These are phyloP conservation scores for Dicrurus megarhynchus DNA, from an alignment of 2,113 vertebrate genomes.

Conservation along the genomic window DNA sequence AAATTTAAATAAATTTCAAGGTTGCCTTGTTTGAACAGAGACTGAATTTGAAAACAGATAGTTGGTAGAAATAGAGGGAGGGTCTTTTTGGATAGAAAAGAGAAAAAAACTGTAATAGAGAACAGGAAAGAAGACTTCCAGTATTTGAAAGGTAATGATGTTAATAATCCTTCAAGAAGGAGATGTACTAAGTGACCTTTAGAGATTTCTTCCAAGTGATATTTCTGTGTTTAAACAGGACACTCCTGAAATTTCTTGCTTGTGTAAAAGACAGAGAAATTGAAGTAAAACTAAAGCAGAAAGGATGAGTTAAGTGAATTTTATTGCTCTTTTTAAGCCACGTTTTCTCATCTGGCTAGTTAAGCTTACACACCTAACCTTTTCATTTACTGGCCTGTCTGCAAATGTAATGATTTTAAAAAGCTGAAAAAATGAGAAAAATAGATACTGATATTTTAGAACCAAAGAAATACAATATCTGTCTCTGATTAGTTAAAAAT, in stretches of 20 bases:
- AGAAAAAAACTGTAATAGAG: not conserved
- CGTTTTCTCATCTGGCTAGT: not conserved
- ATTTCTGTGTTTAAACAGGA: not conserved
- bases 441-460: not conserved
- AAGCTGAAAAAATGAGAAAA: not conserved
- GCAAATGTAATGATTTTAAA: not conserved
- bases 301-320: not conserved
- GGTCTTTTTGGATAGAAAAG: not conserved
- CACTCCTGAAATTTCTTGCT: not conserved
- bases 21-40: not conserved
- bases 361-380: not conserved
- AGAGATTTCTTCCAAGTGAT: not conserved
- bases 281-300: not conserved
- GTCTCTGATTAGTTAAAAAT: not conserved
- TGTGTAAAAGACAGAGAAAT: not conserved
- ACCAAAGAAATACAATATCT: not conserved
- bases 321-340: not conserved
- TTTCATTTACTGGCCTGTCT: not conserved
- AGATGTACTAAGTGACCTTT: not conserved
- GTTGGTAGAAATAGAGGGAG: not conserved
- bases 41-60: not conserved
- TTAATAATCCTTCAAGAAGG: not conserved
- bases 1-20: not conserved
- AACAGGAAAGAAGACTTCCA: not conserved
- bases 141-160: not conserved